These are phyloP conservation scores for Drosophila anceps DNA, from an alignment of 2,888 invertebrate genomes.

Conservation along the genomic window DNA sequence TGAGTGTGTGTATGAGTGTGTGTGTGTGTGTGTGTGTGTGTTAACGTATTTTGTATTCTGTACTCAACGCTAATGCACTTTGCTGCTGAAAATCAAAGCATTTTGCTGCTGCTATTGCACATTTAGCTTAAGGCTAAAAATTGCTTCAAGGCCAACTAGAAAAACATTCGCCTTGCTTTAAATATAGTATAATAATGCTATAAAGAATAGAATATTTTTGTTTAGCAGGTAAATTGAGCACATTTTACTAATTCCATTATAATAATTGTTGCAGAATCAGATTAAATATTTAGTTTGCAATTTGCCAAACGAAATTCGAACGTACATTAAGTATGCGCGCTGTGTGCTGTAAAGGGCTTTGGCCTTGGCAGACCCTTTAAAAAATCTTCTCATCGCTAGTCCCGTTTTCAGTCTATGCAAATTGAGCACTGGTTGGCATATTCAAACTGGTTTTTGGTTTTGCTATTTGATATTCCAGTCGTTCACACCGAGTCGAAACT, in stretches of 20 bases:
- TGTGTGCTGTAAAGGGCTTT: not conserved
- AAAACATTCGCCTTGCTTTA: not conserved
- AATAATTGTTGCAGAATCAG: not conserved
- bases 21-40: not conserved
- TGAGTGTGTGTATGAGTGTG: not conserved
- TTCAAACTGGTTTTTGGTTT: slow-evolving; percentile 19
- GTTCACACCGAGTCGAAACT: not conserved
- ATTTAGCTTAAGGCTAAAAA: slow-evolving; percentile 18
- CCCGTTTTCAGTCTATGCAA: slow-evolving; percentile 34
- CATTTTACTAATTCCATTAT: slow-evolving; percentile 9
- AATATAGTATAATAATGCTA: not conserved
- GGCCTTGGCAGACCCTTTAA: not conserved
- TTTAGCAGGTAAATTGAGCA: not conserved
- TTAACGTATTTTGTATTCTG: slow-evolving; percentile 1
- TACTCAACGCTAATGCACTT: slow-evolving; percentile 46
- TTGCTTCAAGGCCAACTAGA: not conserved
- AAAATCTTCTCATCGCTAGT: not conserved
- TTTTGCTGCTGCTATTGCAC: not conserved
- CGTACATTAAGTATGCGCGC: slow-evolving; percentile 25
- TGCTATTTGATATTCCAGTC: slow-evolving; percentile 9
- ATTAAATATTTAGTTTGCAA: slow-evolving; percentile 8
- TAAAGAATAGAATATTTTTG: not conserved
- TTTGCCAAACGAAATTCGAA: slow-evolving; percentile 4
- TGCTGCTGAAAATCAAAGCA: slow-evolving; percentile 26
- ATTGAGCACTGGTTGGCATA: slow-evolving; percentile 16